A percentile compares a stretch with the other conserved stretches of the same genome.
Conservation (phyloP, 2,888 invertebrate species). For the Amblyjoppa proteus region DNA sequence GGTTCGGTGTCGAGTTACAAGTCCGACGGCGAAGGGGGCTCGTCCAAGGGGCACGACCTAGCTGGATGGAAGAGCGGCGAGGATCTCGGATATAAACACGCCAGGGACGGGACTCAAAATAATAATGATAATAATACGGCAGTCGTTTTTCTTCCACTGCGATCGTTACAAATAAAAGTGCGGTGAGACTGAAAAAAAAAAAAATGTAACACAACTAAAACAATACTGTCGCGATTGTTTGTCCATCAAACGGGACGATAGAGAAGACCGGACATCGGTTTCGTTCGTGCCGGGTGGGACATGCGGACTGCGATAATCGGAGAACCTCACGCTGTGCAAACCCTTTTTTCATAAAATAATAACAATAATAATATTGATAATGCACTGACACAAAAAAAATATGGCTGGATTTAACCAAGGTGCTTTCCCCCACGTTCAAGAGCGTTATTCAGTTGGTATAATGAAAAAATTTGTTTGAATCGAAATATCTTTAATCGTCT, state of each 20-base stretch:
- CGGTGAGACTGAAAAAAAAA: background rate
- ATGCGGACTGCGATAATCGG: conserved; percentile 5
- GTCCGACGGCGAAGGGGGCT: background rate
- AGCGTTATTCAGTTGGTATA: too few relatives aligned
- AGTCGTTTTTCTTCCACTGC: background rate
- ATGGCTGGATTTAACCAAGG: too few relatives aligned
- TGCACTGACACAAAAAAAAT: too few relatives aligned
- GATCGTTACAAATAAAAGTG: background rate
- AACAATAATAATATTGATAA: too few relatives aligned
- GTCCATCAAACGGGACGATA: background rate
- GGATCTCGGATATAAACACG: background rate
- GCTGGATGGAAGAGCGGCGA: background rate
- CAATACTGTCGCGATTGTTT: background rate
- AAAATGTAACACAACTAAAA: background rate
- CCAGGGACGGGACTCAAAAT: background rate
- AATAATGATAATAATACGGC: background rate
- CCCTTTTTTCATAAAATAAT: background rate
- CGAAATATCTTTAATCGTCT: too few relatives aligned
- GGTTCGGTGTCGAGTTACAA: background rate
- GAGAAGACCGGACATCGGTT: conserved; percentile 10
- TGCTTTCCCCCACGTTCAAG: too few relatives aligned
- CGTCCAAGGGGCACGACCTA: background rate
- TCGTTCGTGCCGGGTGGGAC: background rate
- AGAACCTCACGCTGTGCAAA: background rate
- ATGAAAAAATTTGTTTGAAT: too few relatives aligned